Evolutionary conservation across 2,888 invertebrate genomes (phyloP), one percentile per base, ranked within the genome.

Genomic region (Caenorhabditis wallacei): DNA sequence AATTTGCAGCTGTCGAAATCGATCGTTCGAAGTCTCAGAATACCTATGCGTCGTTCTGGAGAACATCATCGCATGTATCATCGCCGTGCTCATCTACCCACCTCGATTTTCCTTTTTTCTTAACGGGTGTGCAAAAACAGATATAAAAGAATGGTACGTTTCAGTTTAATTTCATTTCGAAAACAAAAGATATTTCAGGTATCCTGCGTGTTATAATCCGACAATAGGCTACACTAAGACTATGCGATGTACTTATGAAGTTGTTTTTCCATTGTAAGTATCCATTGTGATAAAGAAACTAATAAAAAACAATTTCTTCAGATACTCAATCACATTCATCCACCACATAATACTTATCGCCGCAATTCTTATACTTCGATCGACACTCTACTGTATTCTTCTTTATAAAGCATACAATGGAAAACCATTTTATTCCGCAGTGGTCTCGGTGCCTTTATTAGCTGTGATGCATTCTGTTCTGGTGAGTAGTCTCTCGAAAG

Each of bases 241-340:
- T 20, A 92, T 98, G 70, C 95, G 97, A 93, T 99, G 98, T 92
- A 97, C 98, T 0, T 97, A 98, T 92, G 98, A 99, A 93, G 97
- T 97, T 75, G 97, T 98, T 0, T 98, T 97, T 94, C 98, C 98
- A 56, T 93, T 98, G 96, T 98, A 64, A 87, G 88, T 85, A 5
- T 13, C 18, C 18, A 54, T 54, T 66, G n/a, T 7, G 8, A 35
- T 13, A 43, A 56, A 18, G 10, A 5, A 37, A 1, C 10, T 59
- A 30, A 8, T 30, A 30, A 30, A 40, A 10, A 57, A 11, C n/a
- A 51, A 13, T 30, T 13, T 16, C 61, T 82, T n/a, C 82, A 89
- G 89, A 35, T 88, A 86, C 70, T 87, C 88, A 13, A 70, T 89
- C 56, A 88, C 88, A 35, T 88, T 88, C 61, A 79, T 85, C 24